phyloP scores from a whole-genome alignment of 2,888 invertebrate species.

The Noctua janthe region DNA sequence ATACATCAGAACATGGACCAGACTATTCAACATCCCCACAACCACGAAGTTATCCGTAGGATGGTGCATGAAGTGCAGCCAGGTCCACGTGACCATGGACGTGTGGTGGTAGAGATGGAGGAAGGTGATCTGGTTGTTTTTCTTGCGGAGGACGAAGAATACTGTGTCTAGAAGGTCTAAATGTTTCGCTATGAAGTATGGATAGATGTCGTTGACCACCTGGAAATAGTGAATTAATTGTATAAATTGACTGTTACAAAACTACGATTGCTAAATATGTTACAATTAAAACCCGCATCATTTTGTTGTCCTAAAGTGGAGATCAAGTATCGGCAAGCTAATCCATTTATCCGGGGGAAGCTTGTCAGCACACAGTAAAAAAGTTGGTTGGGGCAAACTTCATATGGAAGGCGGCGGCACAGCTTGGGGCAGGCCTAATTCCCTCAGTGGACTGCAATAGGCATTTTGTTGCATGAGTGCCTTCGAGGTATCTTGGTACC shows the following conservation, averaged over 20 bases:
- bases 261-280: background rate
- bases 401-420: background rate
- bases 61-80: conserved; percentile 93
- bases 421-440: background rate
- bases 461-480: background rate
- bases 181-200: conserved; percentile 95
- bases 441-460: background rate
- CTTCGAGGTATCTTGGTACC: background rate
- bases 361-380: background rate
- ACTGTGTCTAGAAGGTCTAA: conserved; percentile 95
- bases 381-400: background rate
- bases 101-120: conserved; percentile 97
- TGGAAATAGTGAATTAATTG: conserved; percentile 65
- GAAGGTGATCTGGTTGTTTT: conserved; percentile 94
- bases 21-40: conserved; percentile 93
- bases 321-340: background rate
- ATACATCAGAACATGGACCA: conserved; percentile 96
- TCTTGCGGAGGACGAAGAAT: conserved; percentile 96
- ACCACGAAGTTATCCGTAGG: conserved; percentile 95
- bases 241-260: no score
- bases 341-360: background rate
- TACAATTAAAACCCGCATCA: background rate
- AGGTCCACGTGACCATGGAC: conserved; percentile 94
- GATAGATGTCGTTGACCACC: conserved; percentile 88
- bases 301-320: background rate